A percentile compares a stretch with the other conserved stretches of the same genome.
These are phyloP conservation scores for Drosophila gaucha DNA, from an alignment of 2,888 invertebrate genomes.

Conservation along the genomic window DNA sequence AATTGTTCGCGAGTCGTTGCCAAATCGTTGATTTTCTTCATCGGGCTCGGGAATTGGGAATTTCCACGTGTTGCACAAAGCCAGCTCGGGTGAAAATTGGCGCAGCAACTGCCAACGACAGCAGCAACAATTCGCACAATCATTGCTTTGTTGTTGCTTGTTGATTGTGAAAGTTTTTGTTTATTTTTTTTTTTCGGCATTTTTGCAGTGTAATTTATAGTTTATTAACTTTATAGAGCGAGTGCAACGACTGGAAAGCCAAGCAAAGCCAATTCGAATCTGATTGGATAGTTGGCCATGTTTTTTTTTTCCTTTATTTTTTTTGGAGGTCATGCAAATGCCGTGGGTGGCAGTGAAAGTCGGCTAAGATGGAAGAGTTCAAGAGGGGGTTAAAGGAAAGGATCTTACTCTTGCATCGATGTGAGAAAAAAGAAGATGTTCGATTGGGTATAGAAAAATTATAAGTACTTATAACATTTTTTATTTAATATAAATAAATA, in stretches of 20 bases:
- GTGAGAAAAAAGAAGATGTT: background rate
- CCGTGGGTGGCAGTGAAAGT: slow-evolving; percentile 51
- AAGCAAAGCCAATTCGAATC: slow-evolving; percentile 21
- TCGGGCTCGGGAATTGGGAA: slow-evolving; percentile 48
- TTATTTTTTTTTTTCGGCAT: slow-evolving; percentile 69
- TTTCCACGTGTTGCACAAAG: slow-evolving; percentile 74
- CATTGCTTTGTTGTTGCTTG: slow-evolving; percentile 31
- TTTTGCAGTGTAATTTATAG: slow-evolving; percentile 72
- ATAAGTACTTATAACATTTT: background rate
- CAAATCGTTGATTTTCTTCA: slow-evolving; percentile 38
- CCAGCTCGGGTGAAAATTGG: slow-evolving; percentile 60
- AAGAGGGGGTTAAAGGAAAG: background rate
- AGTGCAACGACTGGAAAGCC: slow-evolving; percentile 74
- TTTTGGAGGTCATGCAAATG: slow-evolving; percentile 64
- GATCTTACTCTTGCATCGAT: background rate
- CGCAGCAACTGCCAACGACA: slow-evolving; percentile 37
- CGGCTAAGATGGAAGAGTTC: background rate
- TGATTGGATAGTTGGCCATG: slow-evolving; percentile 27
- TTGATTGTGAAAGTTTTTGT: slow-evolving; percentile 71
- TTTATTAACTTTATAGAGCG: slow-evolving; percentile 78
- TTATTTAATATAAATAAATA: no score
- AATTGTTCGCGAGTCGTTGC: slow-evolving; percentile 64
- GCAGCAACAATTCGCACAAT: slow-evolving; percentile 32
- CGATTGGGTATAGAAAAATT: no score
- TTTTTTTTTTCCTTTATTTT: slow-evolving; percentile 8